Conservation (phyloP, 2,797 vertebrate genomes). For the Philypnodon macrostomus region DNA sequence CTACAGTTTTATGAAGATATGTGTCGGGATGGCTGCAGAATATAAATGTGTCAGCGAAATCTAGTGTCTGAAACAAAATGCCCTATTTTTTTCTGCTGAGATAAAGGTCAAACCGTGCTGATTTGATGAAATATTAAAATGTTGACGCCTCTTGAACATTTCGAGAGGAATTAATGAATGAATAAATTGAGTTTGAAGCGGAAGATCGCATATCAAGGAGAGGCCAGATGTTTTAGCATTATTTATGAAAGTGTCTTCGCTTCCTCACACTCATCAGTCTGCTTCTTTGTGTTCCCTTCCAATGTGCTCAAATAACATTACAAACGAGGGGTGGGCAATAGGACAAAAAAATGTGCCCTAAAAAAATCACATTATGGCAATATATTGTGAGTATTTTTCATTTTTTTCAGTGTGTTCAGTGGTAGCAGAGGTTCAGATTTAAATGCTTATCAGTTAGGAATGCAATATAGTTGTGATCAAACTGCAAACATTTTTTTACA, state of each 20-base stretch:
- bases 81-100: slow-evolving; percentile 5
- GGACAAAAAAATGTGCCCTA: no score
- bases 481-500: no score
- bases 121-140: slow-evolving; percentile 28
- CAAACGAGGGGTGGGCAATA: no score
- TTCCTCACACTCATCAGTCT: slow-evolving; percentile 58
- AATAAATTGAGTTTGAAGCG: slow-evolving; percentile 42
- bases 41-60: slow-evolving; percentile 2
- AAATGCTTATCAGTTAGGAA: no score
- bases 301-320: slow-evolving; percentile 47
- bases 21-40: background rate
- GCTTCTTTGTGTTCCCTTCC: slow-evolving; percentile 46
- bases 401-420: no score
- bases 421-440: no score
- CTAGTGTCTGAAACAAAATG: slow-evolving; percentile 2
- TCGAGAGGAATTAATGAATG: slow-evolving; percentile 46
- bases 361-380: no score
- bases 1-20: slow-evolving; percentile 6
- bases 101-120: slow-evolving; percentile 35
- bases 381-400: no score
- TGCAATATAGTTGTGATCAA: no score
- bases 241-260: slow-evolving; percentile 53
- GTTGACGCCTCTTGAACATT: slow-evolving; percentile 34
- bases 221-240: slow-evolving; percentile 56
- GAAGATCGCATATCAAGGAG: slow-evolving; percentile 46